Evolutionary conservation across 1,140 invertebrate species (phyloP).

Genomic region (Drosophila ogumai): DNA sequence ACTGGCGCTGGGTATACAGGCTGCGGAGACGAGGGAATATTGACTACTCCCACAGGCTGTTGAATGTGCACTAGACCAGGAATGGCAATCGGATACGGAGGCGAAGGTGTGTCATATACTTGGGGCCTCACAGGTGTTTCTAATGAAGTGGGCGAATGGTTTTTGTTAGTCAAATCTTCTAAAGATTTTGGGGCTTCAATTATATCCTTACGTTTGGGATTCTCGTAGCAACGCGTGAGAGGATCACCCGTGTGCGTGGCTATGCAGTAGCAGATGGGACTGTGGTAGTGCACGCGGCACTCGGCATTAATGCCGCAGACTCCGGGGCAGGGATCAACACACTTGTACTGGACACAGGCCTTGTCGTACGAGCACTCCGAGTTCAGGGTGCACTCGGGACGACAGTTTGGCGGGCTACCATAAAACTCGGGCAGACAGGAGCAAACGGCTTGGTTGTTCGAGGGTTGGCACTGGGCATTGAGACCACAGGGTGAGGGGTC

Average conservation of each 20-base stretch:
- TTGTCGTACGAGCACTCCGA: slow-evolving; percentile 89
- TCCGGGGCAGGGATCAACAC: slow-evolving; percentile 91
- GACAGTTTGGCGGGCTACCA: slow-evolving; percentile 90
- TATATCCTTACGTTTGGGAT: slow-evolving; percentile 80
- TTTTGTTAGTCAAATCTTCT: slow-evolving; percentile 13
- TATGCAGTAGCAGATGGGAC: slow-evolving; percentile 90
- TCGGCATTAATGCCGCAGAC: slow-evolving; percentile 90
- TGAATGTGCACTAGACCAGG: slow-evolving; percentile 53
- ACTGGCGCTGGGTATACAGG: slow-evolving; percentile 27
- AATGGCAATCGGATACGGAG: slow-evolving; percentile 66
- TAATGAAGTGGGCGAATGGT: neutral
- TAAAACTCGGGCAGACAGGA: slow-evolving; percentile 89
- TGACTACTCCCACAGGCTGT: slow-evolving; percentile 24
- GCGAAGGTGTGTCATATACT: slow-evolving; percentile 64
- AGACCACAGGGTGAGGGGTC: slow-evolving; percentile 90
- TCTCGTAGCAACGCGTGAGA: slow-evolving; percentile 87
- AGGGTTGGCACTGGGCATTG: slow-evolving; percentile 89
- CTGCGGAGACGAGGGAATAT: slow-evolving; percentile 27
- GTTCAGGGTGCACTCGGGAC: slow-evolving; percentile 91
- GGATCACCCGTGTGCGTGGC: slow-evolving; percentile 90
- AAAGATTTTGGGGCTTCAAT: neutral
- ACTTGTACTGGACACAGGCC: slow-evolving; percentile 90
- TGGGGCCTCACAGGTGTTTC: slow-evolving; percentile 18
- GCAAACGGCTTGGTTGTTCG: slow-evolving; percentile 89
- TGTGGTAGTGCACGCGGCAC: slow-evolving; percentile 90